Percentiles rank a stretch among this genome's conserved stretches.
Evolutionary conservation across 1,140 invertebrate species (phyloP).

Genomic region (Pteromalus puparum): DNA sequence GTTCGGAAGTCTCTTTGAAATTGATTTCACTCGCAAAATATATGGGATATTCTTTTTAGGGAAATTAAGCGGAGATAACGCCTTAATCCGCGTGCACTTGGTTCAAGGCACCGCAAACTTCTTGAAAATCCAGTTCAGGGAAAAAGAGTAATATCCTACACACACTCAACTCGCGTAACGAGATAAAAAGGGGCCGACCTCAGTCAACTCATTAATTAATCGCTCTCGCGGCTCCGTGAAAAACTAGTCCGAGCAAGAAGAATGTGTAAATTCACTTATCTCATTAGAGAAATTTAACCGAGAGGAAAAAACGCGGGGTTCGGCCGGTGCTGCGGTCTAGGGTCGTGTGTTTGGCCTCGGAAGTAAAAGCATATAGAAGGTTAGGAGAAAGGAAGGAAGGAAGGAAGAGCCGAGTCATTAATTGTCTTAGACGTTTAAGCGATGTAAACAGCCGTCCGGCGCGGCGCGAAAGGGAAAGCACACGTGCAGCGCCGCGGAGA

Average conservation of each 20-base stretch:
- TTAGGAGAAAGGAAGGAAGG: constrained; percentile 19
- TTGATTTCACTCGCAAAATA: too few species aligned
- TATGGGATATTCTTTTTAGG: too few species aligned
- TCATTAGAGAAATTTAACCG: constrained; percentile 45
- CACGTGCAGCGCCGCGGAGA: neutral
- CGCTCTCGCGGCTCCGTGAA: constrained; percentile 7
- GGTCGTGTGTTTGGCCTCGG: constrained; percentile 39
- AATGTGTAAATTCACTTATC: constrained; percentile 52
- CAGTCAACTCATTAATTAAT: constrained; percentile 49
- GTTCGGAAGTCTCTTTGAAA: too few species aligned
- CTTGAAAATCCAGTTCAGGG: constrained; percentile 4
- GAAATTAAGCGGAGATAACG: too few species aligned
- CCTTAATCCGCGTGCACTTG: too few species aligned
- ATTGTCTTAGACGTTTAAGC: constrained; percentile 70
- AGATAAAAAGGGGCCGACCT: constrained; percentile 38
- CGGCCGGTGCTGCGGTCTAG: neutral
- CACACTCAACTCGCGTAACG: neutral
- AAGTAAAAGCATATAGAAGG: constrained; percentile 22
- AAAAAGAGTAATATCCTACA: constrained; percentile 3
- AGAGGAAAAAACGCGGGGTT: constrained; percentile 42
- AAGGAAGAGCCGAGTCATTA: constrained; percentile 58
- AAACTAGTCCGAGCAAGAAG: constrained; percentile 39
- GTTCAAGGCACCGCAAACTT: too few species aligned
- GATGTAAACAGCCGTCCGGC: constrained; percentile 63
- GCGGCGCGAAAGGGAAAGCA: constrained; percentile 68